Evolutionary conservation across 2,888 invertebrate species (phyloP).

Genomic region (Ochropleura leucogaster): DNA sequence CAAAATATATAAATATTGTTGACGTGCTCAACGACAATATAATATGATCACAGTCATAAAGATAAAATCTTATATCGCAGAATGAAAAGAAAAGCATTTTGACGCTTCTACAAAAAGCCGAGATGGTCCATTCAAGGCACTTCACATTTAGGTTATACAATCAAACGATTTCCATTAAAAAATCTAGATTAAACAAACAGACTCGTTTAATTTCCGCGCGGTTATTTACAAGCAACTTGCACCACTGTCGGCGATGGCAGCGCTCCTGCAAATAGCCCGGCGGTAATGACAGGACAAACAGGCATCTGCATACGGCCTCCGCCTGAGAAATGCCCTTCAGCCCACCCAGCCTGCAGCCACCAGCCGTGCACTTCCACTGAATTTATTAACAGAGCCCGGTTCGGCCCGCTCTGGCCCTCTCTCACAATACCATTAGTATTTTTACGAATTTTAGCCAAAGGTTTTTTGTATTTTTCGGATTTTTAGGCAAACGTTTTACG

Average conservation of each 20-base stretch:
- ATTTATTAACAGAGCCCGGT: conserved; percentile 63
- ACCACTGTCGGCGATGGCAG: conserved; percentile 61
- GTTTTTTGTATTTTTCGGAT: conserved; percentile 41
- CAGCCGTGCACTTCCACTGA: conserved; percentile 61
- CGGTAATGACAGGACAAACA: conserved; percentile 92
- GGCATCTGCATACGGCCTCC: conserved; percentile 90
- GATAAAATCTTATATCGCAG: background rate
- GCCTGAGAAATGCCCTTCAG: conserved; percentile 67
- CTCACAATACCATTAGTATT: conserved; percentile 46
- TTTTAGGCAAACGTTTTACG: conserved; percentile 54
- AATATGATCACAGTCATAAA: background rate
- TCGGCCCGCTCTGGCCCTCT: conserved; percentile 1
- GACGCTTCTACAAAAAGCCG: background rate
- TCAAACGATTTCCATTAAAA: conserved; percentile 45
- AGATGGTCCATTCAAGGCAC: background rate
- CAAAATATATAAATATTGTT: background rate
- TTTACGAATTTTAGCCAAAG: conserved; percentile 31
- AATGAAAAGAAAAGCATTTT: background rate
- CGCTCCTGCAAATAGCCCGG: conserved; percentile 77
- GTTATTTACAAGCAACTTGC: conserved; percentile 58
- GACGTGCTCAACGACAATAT: background rate
- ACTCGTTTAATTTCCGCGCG: conserved; percentile 45
- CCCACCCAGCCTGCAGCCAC: conserved; percentile 33
- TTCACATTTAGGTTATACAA: conserved; percentile 28
- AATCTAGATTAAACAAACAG: conserved; percentile 39